Evolutionary conservation across 2,113 vertebrate species (phyloP).

Genomic region (Rousettus leschenaultii): DNA sequence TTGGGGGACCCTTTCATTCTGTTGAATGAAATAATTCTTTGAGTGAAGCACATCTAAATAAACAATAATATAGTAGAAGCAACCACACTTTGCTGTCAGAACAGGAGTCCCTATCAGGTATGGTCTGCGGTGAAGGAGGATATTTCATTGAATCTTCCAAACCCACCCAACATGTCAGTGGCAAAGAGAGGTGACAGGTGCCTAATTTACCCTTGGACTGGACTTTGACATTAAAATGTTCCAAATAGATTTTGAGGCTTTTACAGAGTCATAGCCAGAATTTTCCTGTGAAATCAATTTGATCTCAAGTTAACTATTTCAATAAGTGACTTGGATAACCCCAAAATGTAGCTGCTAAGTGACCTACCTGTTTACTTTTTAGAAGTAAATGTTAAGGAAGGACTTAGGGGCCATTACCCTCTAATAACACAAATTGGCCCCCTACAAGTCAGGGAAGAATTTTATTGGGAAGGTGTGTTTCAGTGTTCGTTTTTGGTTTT

Average conservation of each 20-base stretch:
- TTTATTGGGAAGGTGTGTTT: neutral
- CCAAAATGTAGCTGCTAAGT: neutral
- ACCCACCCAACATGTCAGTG: neutral
- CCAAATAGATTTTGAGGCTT: slow-evolving; percentile 31
- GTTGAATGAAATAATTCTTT: neutral
- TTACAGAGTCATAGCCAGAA: neutral
- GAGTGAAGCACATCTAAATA: neutral
- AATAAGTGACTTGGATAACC: neutral
- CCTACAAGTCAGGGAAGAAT: neutral
- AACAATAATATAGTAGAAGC: neutral
- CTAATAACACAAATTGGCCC: neutral
- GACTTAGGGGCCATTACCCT: neutral
- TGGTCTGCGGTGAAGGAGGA: neutral
- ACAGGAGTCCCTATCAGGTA: neutral
- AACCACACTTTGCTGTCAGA: neutral
- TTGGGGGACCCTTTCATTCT: neutral
- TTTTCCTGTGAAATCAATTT: slow-evolving; percentile 41
- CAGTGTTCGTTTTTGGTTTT: slow-evolving; percentile 10
- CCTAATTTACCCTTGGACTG: neutral
- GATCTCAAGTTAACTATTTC: slow-evolving; percentile 15
- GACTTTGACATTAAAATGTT: slow-evolving; percentile 11
- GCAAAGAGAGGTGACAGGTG: neutral
- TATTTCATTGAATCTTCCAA: neutral
- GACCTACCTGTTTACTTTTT: neutral
- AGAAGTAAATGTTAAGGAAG: neutral